Conservation (phyloP, 2,113 vertebrate genomes). For the Notiomystis cincta region DNA sequence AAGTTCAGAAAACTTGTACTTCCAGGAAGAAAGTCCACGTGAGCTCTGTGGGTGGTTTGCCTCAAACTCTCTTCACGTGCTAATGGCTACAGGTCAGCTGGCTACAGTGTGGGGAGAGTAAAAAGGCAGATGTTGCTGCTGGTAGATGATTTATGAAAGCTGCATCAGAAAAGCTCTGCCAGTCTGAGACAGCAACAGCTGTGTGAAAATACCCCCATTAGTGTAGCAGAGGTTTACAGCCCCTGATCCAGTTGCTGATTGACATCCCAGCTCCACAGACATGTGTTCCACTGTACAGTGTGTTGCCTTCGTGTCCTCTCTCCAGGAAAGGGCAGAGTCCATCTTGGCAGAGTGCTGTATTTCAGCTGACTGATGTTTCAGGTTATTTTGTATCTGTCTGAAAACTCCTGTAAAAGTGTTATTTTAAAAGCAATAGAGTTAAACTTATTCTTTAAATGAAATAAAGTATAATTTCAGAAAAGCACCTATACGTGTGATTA, state of each 20-base stretch:
- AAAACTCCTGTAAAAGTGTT: neutral
- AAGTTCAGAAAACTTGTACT: neutral
- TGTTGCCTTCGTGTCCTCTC: neutral
- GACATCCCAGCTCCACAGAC: neutral
- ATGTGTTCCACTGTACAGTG: accelerated
- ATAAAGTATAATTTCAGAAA: neutral
- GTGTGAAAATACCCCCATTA: neutral
- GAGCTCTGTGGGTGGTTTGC: neutral
- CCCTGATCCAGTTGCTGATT: neutral
- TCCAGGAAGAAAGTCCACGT: neutral
- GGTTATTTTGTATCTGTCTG: neutral
- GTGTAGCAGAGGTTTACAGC: neutral
- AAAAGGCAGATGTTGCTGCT: neutral
- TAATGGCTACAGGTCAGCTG: neutral
- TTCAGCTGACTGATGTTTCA: neutral
- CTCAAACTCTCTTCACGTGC: neutral
- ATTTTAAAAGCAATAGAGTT: neutral
- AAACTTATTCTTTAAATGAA: neutral
- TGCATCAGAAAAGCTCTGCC: neutral
- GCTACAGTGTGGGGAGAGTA: neutral
- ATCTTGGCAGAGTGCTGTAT: neutral
- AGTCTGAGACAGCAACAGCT: neutral
- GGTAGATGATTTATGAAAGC: neutral
- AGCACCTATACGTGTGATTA: neutral
- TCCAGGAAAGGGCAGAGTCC: neutral